Evolutionary conservation across 2,113 vertebrate species (phyloP).

Genomic region (Thymallus thymallus): DNA sequence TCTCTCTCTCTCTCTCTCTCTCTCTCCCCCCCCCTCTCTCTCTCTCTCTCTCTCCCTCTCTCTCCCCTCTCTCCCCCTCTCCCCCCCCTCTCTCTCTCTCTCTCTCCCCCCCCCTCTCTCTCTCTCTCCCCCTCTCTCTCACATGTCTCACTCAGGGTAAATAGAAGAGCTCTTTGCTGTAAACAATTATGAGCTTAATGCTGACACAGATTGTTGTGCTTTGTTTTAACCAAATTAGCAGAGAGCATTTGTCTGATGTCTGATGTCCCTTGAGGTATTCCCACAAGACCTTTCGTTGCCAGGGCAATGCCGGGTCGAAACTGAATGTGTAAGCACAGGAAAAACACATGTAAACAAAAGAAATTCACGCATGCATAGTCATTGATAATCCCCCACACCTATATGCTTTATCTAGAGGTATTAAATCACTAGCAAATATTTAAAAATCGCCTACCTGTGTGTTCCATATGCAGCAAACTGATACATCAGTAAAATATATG

Average conservation of each 20-base stretch:
- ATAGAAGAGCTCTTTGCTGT: slow-evolving; percentile 37
- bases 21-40: background rate
- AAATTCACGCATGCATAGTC: background rate
- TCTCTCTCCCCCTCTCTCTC: background rate
- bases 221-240: slow-evolving; percentile 40
- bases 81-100: slow-evolving; percentile 13
- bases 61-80: slow-evolving; percentile 3
- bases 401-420: background rate
- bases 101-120: slow-evolving; percentile 2
- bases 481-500: background rate
- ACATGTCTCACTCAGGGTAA: slow-evolving; percentile 12
- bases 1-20: slow-evolving; percentile 4
- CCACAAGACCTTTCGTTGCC: slow-evolving; percentile 18
- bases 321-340: slow-evolving; percentile 11
- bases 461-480: slow-evolving; percentile 38
- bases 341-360: background rate
- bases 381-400: background rate
- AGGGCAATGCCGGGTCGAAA: background rate
- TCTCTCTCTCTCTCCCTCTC: background rate
- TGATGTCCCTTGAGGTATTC: slow-evolving; percentile 35
- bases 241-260: slow-evolving; percentile 22
- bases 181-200: slow-evolving; percentile 56
- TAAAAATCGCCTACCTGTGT: background rate
- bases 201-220: slow-evolving; percentile 43
- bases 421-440: background rate